These are phyloP conservation scores for Bryconaethiops microstoma DNA, from an alignment of 2,797 vertebrate genomes.

Conservation along the genomic window DNA sequence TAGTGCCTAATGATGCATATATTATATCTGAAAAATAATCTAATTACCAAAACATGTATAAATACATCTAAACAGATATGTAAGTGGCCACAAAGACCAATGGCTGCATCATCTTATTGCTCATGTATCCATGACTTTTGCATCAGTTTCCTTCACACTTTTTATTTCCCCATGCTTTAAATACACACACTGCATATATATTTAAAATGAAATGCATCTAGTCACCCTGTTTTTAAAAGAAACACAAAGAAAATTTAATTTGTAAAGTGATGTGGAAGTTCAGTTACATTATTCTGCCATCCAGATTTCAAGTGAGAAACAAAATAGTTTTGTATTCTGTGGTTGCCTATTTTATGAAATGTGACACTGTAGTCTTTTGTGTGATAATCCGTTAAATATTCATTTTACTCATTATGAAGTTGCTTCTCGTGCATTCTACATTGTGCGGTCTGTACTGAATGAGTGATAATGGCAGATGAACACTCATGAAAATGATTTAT, in stretches of 20 bases:
- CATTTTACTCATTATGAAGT: slow-evolving; percentile 31
- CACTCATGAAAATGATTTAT: slow-evolving; percentile 65
- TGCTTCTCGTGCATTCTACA: slow-evolving; percentile 30
- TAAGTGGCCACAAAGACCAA: too few relatives aligned
- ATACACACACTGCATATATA: too few relatives aligned
- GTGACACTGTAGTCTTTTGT: slow-evolving; percentile 24
- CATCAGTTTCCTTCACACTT: too few relatives aligned
- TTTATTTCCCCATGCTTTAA: too few relatives aligned
- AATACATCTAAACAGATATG: too few relatives aligned
- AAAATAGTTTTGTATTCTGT: background rate
- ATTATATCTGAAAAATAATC: too few relatives aligned
- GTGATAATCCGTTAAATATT: slow-evolving; percentile 24
- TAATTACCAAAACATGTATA: too few relatives aligned
- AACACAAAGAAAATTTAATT: background rate
- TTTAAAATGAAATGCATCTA: too few relatives aligned
- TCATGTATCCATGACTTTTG: too few relatives aligned
- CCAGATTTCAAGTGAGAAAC: background rate
- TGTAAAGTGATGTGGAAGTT: background rate
- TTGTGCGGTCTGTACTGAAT: slow-evolving; percentile 28
- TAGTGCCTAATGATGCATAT: too few relatives aligned
- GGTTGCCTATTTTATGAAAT: slow-evolving; percentile 9
- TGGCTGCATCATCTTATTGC: too few relatives aligned
- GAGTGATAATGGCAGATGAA: slow-evolving; percentile 36
- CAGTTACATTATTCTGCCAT: background rate
- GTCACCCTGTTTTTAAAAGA: background rate